Evolutionary conservation across 1,140 invertebrate species (phyloP).

Genomic region (Drosophila fuyamai): DNA sequence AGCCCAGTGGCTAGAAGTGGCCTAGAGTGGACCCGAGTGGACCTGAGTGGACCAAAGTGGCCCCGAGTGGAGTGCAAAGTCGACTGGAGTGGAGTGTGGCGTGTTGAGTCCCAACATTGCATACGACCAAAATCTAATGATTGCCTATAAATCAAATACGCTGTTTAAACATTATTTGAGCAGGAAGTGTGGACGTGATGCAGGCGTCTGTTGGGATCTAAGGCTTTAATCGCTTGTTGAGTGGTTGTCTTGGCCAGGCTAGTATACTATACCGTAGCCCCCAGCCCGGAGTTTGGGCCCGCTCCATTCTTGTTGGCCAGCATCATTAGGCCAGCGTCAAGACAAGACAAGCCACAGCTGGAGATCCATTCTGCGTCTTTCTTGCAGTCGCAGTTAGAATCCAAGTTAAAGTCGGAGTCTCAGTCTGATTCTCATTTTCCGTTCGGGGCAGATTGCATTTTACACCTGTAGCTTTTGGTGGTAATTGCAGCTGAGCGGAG

Average conservation of each 20-base stretch:
- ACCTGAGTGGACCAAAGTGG: conserved; percentile 13
- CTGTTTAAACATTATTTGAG: conserved; percentile 80
- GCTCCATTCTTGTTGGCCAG: conserved; percentile 46
- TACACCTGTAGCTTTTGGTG: conserved; percentile 77
- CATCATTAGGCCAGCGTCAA: conserved; percentile 64
- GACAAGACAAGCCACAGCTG: conserved; percentile 52
- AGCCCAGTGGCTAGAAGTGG: conserved; percentile 41
- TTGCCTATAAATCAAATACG: conserved; percentile 81
- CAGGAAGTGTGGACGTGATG: conserved; percentile 81
- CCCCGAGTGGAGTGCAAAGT: conserved; percentile 13
- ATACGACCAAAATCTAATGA: conserved; percentile 77
- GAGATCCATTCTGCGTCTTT: conserved; percentile 35
- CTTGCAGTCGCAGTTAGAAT: conserved; percentile 4
- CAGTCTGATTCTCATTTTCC: conserved; percentile 10
- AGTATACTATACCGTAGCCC: background rate
- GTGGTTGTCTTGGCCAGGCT: conserved; percentile 27
- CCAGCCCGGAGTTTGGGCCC: conserved; percentile 10
- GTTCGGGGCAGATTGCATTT: conserved; percentile 64
- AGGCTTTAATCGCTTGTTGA: conserved; percentile 70
- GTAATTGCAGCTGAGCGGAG: conserved; percentile 52
- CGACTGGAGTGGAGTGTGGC: conserved; percentile 25
- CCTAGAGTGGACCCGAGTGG: conserved; percentile 18
- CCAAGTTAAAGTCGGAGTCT: background rate
- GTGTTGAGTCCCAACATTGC: conserved; percentile 46
- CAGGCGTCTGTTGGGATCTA: conserved; percentile 57